phyloP scores from a whole-genome alignment of 2,113 vertebrate species.

The Nycticorax nycticorax region DNA sequence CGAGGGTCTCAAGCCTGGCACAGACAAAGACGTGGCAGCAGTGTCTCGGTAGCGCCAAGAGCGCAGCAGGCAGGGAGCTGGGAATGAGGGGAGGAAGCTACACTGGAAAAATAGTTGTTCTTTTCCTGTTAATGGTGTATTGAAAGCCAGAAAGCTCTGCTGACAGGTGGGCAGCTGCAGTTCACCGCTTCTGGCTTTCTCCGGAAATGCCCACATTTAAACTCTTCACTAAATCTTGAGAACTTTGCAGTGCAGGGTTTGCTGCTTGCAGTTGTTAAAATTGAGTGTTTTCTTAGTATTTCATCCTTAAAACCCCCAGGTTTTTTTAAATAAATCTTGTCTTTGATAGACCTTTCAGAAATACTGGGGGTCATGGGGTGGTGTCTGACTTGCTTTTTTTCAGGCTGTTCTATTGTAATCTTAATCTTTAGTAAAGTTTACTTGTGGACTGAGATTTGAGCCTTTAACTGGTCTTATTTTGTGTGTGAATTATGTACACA shows the following conservation, averaged over 20 bases:
- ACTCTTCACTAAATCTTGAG: not conserved
- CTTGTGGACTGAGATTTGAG: not conserved
- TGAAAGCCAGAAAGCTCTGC: not conserved
- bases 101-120: not conserved
- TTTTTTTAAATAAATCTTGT: not conserved
- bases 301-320: rapidly evolving
- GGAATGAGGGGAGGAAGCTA: not conserved
- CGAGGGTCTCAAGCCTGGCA: not conserved
- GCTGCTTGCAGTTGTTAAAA: not conserved
- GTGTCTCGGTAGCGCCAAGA: not conserved
- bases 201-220: not conserved
- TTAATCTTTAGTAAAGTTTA: not conserved
- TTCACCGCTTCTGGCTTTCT: not conserved
- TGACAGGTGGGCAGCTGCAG: conserved; percentile 8
- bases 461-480: not conserved
- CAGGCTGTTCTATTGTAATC: not conserved
- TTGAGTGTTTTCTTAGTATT: rapidly evolving
- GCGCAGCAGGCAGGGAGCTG: not conserved
- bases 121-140: not conserved
- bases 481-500: not conserved
- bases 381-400: not conserved
- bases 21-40: conserved; percentile 63
- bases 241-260: not conserved
- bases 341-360: not conserved
- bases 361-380: not conserved